Base-by-base conservation (phyloP, 2,797 vertebrate species). In the Dendrocincla tyrannina region DNA sequence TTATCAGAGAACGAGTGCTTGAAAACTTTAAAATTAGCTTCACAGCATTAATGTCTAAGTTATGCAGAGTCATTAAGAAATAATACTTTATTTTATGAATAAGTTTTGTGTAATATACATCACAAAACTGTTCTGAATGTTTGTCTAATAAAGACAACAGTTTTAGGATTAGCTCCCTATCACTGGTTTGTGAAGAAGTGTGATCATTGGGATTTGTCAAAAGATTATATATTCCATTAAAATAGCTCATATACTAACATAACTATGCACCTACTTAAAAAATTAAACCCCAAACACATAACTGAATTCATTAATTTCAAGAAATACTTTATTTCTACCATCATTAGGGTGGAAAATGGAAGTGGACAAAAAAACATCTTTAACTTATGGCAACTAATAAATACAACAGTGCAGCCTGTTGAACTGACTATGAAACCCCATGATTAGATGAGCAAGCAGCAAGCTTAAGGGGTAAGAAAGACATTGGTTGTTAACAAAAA, bases 401-500 rank as follows among this genome's bases (percentile, higher is more conserved):
- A 91, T 77, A 55, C 44, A 87, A 77, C 0, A 10, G 17, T 85
- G 33, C 33, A 18, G 16, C 89, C 89, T 94, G 77, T 41, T 2
- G 9, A 78, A 68, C 39, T 53, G 68, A 15, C 41, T 60, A 24
- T 49, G 81, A 95, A 95, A 91, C 24, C 32, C 32, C 46, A 46
- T 1, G 32, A 94, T 73, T 53, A 90, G 87, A 91, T 4, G 3
- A 89, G 77, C 32, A 87, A 63, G 75, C 22, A 62, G 47, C 11
- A 76, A 70, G 55, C 80, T 80, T 44, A 49, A 44, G 64, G 89
- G 22, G 66, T 89, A 88, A 85, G 50, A 81, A 94, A 82, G 80
- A 86, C 95, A 69, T 68, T 92, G 69, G 62, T 93, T 97, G 95
- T 94, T 96, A 96, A 93, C 55, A 0, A 56, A 68, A 96, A 93